phyloP scores from a whole-genome alignment of 2,113 vertebrate species.

The Brachyhypopomus gauderio region DNA sequence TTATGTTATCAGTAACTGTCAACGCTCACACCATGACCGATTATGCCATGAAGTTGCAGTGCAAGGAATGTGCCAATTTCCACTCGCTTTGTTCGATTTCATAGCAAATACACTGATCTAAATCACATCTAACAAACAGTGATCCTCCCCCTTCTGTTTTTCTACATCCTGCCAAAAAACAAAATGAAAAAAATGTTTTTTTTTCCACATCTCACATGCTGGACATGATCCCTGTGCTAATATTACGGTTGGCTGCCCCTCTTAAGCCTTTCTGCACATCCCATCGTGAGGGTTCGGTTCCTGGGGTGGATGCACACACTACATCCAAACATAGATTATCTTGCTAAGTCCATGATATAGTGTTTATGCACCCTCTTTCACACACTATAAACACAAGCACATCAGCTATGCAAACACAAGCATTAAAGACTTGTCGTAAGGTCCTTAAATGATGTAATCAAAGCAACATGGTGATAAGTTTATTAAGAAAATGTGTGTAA shows the following conservation, averaged over 20 bases:
- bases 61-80: conserved; percentile 22
- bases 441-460: background rate
- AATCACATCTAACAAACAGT: conserved; percentile 36
- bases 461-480: conserved; percentile 7
- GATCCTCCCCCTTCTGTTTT: conserved; percentile 29
- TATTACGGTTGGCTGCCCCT: conserved; percentile 56
- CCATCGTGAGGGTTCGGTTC: background rate
- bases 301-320: conserved; percentile 27
- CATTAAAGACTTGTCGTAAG: background rate
- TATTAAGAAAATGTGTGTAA: conserved; percentile 34
- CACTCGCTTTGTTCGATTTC: background rate
- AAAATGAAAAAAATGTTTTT: conserved; percentile 28
- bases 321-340: conserved; percentile 32
- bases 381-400: background rate
- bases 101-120: conserved; percentile 7
- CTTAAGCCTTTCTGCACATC: conserved; percentile 23
- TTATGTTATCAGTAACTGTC: conserved; percentile 7
- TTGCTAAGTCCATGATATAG: conserved; percentile 8
- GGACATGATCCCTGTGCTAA: conserved; percentile 49
- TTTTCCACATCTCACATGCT: conserved; percentile 44
- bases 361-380: conserved; percentile 28
- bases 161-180: conserved; percentile 47
- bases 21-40: conserved; percentile 1
- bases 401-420: background rate
- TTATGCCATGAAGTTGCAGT: conserved; percentile 12